A percentile compares a stretch with the other conserved stretches of the same genome.
These are phyloP conservation scores for Papilio glaucus DNA, from an alignment of 1,140 invertebrate genomes.

Conservation along the genomic window DNA sequence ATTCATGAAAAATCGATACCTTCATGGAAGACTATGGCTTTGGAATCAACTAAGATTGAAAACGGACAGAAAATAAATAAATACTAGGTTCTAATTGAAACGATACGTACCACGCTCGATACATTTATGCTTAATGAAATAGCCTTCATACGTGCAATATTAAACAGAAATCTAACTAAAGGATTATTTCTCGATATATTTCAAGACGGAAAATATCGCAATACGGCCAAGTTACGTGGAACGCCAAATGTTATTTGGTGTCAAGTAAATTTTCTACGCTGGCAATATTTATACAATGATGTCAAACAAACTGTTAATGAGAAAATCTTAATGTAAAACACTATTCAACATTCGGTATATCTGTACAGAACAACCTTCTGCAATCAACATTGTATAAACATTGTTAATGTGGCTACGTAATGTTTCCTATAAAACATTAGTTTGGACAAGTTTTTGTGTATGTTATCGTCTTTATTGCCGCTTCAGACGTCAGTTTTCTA, in stretches of 20 bases:
- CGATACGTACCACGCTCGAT: conserved; percentile 31
- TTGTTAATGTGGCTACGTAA: background rate
- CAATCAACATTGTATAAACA: background rate
- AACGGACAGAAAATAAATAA: conserved; percentile 39
- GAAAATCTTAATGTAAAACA: background rate
- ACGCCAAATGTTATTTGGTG: background rate
- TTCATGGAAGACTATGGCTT: conserved; percentile 64
- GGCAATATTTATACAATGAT: background rate
- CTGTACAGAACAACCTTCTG: background rate
- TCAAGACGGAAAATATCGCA: background rate
- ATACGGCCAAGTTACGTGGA: conserved; percentile 3
- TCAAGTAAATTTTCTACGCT: background rate
- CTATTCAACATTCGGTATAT: background rate
- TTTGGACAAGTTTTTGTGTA: background rate
- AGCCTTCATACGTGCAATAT: background rate
- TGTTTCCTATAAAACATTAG: background rate
- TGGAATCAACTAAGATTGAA: conserved; percentile 34
- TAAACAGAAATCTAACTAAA: conserved; percentile 3
- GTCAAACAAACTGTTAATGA: background rate
- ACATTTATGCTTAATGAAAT: conserved; percentile 49
- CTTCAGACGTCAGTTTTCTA: background rate
- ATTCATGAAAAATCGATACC: conserved; percentile 49
- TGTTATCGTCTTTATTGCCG: background rate
- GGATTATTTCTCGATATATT: background rate
- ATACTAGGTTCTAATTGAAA: conserved; percentile 30